These are phyloP conservation scores for Sus cebifrons DNA, from an alignment of 2,797 vertebrate genomes.

Conservation along the genomic window DNA sequence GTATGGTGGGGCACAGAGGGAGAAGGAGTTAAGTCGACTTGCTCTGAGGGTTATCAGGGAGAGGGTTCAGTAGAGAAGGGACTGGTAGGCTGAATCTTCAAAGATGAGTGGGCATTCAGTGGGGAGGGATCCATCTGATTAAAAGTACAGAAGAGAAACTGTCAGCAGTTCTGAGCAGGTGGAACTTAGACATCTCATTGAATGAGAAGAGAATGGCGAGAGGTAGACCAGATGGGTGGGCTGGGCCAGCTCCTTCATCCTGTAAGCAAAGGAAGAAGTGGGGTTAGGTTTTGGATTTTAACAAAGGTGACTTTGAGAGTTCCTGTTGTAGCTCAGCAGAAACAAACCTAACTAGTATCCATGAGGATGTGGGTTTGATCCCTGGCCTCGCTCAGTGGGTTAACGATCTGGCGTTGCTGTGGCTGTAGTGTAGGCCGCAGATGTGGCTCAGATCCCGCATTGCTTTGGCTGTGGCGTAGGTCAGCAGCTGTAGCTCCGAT, in stretches of 20 bases:
- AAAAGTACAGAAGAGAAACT: not conserved
- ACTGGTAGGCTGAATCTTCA: not conserved
- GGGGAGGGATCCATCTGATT: not conserved
- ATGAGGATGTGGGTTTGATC: no score
- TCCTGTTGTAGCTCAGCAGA: no score
- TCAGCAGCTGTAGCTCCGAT: no score
- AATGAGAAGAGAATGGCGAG: not conserved
- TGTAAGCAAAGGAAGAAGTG: conserved; percentile 5
- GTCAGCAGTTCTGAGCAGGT: not conserved
- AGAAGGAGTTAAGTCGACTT: not conserved
- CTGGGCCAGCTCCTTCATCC: not conserved
- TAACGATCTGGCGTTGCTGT: no score
- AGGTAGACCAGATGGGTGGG: not conserved
- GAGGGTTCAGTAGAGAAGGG: not conserved
- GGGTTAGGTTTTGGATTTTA: not conserved
- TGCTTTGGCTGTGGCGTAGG: no score
- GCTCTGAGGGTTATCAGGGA: not conserved
- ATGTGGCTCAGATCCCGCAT: no score
- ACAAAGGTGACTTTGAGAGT: conserved; percentile 12
- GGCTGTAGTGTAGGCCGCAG: no score
- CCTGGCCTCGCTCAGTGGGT: no score
- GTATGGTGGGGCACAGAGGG: not conserved
- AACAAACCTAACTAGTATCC: no score
- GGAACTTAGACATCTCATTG: not conserved
- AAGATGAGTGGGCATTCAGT: not conserved